These are phyloP conservation scores for Adelphocoris suturalis DNA, from an alignment of 2,888 invertebrate species.

Conservation along the genomic window DNA sequence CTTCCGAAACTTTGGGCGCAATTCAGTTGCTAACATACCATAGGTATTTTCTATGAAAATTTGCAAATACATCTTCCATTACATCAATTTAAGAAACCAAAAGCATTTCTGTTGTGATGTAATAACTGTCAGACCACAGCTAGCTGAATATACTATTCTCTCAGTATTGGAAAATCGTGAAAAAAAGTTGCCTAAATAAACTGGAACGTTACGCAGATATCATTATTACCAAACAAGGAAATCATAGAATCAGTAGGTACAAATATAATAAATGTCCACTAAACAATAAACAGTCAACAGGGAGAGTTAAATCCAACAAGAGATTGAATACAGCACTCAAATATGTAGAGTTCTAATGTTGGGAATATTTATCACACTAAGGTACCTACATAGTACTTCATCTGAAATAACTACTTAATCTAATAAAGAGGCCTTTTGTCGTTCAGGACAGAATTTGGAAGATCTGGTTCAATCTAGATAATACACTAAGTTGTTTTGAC, in stretches of 20 bases:
- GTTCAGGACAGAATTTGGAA: slow-evolving; percentile 3
- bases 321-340: not conserved
- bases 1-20: no score
- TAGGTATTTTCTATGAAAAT: no score
- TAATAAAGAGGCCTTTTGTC: slow-evolving; percentile 1
- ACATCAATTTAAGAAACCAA: no score
- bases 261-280: not conserved
- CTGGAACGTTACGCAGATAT: not conserved
- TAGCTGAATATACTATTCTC: no score
- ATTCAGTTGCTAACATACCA: no score
- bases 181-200: no score
- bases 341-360: not conserved
- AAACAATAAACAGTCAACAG: slow-evolving; percentile 10
- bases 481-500: slow-evolving; percentile 1
- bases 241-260: not conserved
- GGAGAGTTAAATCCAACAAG: not conserved
- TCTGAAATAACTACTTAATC: not conserved
- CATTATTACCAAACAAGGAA: not conserved
- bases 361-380: not conserved
- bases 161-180: no score
- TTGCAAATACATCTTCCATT: no score
- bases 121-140: no score
- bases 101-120: no score
- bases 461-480: slow-evolving; percentile 6
- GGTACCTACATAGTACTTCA: not conserved